A percentile compares a stretch with the other conserved stretches of the same genome.
phyloP scores from a whole-genome alignment of 1,140 invertebrate species.

The Macrobrachium nipponense region DNA sequence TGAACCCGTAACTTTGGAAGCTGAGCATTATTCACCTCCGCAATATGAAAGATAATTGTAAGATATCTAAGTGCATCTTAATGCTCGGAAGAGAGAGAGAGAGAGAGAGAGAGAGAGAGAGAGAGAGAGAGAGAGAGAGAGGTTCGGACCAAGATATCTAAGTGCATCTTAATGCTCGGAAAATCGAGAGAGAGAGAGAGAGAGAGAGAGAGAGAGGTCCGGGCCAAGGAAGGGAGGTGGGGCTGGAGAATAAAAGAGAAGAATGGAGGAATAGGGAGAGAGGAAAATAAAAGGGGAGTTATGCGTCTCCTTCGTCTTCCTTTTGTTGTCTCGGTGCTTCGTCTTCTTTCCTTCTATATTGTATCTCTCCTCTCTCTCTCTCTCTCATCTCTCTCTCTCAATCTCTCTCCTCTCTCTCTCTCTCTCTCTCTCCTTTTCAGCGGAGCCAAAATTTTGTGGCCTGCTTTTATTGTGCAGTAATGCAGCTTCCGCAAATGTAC shows the following conservation, averaged over 20 bases:
- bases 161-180: not conserved
- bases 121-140: too few species aligned
- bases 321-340: too few species aligned
- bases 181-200: not conserved
- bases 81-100: too few species aligned
- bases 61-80: constrained; percentile 1
- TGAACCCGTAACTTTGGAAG: not conserved
- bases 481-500: too few species aligned
- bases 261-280: not conserved
- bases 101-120: too few species aligned
- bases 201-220: not conserved
- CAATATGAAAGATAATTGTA: constrained; percentile 2
- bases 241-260: constrained; percentile 1
- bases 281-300: constrained; percentile 5
- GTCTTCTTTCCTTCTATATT: too few species aligned
- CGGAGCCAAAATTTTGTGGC: too few species aligned
- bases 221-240: not conserved
- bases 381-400: too few species aligned
- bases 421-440: too few species aligned
- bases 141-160: not conserved
- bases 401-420: too few species aligned
- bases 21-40: constrained; percentile 4
- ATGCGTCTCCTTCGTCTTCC: not conserved
- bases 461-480: too few species aligned
- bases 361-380: too few species aligned